Evolutionary conservation across 2,797 vertebrate species (phyloP).

Genomic region (Danio aesculapii): DNA sequence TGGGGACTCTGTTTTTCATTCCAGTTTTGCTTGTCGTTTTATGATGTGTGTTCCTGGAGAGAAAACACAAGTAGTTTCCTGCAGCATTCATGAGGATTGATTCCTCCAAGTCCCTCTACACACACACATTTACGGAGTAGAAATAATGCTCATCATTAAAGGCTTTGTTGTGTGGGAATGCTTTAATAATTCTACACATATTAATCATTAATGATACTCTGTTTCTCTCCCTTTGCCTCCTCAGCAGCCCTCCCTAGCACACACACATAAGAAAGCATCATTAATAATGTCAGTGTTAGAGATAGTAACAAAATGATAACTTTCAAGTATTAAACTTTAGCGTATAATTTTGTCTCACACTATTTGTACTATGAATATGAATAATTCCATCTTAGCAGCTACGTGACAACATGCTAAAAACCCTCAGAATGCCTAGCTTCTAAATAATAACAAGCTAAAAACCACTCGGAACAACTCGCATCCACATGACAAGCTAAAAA

Average conservation of each 20-base stretch:
- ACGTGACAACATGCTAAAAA: background rate
- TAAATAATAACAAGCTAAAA: too few relatives aligned
- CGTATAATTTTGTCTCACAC: background rate
- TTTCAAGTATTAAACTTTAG: background rate
- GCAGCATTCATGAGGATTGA: slow-evolving; percentile 41
- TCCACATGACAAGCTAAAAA: too few relatives aligned
- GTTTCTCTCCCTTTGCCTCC: slow-evolving; percentile 26
- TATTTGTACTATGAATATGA: background rate
- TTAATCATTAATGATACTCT: slow-evolving; percentile 47
- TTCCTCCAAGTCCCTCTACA: slow-evolving; percentile 15
- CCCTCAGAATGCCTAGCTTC: background rate
- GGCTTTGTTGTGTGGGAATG: slow-evolving; percentile 52
- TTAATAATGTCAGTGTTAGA: background rate
- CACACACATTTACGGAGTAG: slow-evolving; percentile 26
- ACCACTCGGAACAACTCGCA: too few relatives aligned
- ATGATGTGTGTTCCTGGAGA: slow-evolving; percentile 25
- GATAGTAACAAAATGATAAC: background rate
- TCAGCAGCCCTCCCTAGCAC: slow-evolving; percentile 24
- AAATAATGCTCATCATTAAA: slow-evolving; percentile 43
- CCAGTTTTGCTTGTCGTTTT: slow-evolving; percentile 19
- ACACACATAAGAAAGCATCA: slow-evolving; percentile 8
- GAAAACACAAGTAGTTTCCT: slow-evolving; percentile 28
- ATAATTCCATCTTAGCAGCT: background rate
- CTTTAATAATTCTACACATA: slow-evolving; percentile 44
- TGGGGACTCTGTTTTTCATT: background rate